These are phyloP conservation scores for Tethya wilhelma DNA, from an alignment of 37 sponge, comb jelly and placozoan species.

Conservation along the genomic window DNA sequence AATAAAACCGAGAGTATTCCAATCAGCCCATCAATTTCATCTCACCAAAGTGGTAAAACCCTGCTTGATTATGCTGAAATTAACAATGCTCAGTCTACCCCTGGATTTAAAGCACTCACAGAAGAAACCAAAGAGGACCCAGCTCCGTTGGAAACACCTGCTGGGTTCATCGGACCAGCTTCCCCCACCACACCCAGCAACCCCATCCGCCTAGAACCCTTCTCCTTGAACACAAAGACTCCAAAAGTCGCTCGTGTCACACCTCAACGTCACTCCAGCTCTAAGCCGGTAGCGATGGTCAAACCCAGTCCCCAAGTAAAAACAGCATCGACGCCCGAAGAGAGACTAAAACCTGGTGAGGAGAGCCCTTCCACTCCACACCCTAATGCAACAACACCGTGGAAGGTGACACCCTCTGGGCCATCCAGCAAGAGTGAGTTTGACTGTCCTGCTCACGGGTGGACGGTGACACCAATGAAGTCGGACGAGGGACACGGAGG, in stretches of 20 bases:
- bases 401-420: not conserved
- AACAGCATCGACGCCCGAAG: not conserved
- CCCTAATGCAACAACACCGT: not conserved
- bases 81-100: not conserved
- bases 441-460: not conserved
- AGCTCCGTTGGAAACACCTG: not conserved
- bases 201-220: not conserved
- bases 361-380: constrained; percentile 9
- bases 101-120: constrained; percentile 10
- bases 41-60: too few relatives aligned
- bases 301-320: constrained; percentile 1
- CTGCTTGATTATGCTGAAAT: not conserved
- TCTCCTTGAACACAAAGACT: not conserved
- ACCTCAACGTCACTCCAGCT: constrained; percentile 6
- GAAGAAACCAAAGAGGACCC: not conserved
- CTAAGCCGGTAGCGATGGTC: constrained; percentile 8
- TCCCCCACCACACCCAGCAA: not conserved
- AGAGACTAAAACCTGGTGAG: not conserved
- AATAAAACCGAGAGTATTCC: too few relatives aligned
- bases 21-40: too few relatives aligned
- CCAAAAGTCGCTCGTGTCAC: constrained; percentile 7
- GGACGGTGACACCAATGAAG: not conserved
- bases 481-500: not conserved
- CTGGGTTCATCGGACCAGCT: not conserved
- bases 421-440: not conserved